phyloP scores from a whole-genome alignment of 2,797 vertebrate genomes.

The Calcarius lapponicus region DNA sequence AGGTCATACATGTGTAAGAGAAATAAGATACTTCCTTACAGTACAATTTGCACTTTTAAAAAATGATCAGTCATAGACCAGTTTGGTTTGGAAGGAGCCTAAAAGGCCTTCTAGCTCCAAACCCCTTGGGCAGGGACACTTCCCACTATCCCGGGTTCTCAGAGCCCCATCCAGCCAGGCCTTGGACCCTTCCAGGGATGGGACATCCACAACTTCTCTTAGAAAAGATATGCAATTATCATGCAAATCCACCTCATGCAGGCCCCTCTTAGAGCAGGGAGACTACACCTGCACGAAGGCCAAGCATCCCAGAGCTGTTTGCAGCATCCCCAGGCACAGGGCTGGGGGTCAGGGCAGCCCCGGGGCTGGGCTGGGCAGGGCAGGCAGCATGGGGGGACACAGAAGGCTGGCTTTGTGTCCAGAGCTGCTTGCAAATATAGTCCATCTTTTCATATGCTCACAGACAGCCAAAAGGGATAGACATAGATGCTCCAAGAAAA shows the following conservation, averaged over 20 bases:
- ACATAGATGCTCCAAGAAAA: slow-evolving; percentile 13
- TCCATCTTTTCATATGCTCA: background rate
- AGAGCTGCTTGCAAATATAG: background rate
- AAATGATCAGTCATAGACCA: background rate
- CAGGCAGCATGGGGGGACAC: background rate
- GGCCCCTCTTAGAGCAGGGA: background rate
- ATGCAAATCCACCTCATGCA: background rate
- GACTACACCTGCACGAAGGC: background rate
- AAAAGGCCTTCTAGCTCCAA: background rate
- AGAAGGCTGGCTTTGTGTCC: background rate
- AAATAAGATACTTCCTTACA: background rate
- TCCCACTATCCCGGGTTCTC: background rate
- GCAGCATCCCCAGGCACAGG: background rate
- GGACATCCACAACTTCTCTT: background rate
- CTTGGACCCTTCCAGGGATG: background rate
- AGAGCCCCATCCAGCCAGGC: background rate
- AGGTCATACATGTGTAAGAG: background rate
- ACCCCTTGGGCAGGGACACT: background rate
- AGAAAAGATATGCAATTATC: background rate
- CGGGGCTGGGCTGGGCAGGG: background rate
- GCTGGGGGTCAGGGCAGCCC: background rate
- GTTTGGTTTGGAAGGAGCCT: background rate
- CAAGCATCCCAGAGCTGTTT: background rate
- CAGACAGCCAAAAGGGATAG: background rate
- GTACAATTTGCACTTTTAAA: background rate